Evolutionary conservation across 1,140 invertebrate genomes (phyloP).

Genomic region (Babylonia areolata): DNA sequence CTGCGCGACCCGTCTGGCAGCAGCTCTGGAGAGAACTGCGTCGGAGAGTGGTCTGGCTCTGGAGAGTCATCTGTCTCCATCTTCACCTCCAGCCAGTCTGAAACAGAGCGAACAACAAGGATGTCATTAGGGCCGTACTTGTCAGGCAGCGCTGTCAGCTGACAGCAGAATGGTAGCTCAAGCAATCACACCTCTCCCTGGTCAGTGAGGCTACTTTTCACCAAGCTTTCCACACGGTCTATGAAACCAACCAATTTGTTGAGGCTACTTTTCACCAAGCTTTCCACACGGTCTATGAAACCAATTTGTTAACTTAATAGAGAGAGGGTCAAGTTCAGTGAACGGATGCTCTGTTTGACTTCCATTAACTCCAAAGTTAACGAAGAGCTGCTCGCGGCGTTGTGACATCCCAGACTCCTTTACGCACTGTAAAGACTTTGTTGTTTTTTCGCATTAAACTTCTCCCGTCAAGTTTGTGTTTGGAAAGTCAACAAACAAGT

Average conservation of each 20-base stretch:
- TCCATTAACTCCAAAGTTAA: background rate
- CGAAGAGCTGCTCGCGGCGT: background rate
- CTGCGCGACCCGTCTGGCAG: background rate
- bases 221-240: background rate
- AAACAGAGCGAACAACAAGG: background rate
- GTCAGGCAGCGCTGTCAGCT: no score
- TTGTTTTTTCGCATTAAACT: background rate
- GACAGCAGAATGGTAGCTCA: no score
- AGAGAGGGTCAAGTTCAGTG: background rate
- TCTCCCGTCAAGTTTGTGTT: background rate
- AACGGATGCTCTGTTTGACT: background rate
- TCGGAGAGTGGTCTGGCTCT: conserved; percentile 12
- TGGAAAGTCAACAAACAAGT: background rate
- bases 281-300: background rate
- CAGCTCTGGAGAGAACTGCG: conserved; percentile 1
- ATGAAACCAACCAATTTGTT: background rate
- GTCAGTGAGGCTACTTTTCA: background rate
- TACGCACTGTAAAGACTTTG: background rate
- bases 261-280: background rate
- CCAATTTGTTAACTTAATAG: no score
- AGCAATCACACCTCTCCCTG: background rate
- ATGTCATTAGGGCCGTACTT: no score
- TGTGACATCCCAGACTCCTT: background rate
- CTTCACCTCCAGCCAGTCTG: conserved; percentile 32
- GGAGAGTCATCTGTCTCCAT: conserved; percentile 28